phyloP scores from a whole-genome alignment of 2,888 invertebrate species.

The Pediacus dermestoides region DNA sequence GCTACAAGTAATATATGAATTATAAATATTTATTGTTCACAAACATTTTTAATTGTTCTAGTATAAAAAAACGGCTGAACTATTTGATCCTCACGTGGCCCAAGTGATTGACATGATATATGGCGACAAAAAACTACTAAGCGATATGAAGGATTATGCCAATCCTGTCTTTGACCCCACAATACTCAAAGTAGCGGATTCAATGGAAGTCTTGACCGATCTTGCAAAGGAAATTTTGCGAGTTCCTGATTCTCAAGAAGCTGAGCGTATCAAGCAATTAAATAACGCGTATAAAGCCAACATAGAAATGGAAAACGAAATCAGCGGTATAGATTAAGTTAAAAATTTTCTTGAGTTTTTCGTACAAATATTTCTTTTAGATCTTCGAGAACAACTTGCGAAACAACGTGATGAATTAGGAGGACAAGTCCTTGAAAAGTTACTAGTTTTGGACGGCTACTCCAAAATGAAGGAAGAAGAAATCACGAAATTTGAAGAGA shows the following conservation, averaged over 20 bases:
- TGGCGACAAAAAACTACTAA: neutral
- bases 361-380: conserved; percentile 16
- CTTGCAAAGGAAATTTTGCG: neutral
- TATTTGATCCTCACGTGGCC: conserved; percentile 1
- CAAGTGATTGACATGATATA: conserved; percentile 1
- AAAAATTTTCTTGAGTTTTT: neutral
- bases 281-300: neutral
- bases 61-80: neutral
- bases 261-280: neutral
- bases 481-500: conserved; percentile 27
- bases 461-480: conserved; percentile 29
- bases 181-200: neutral
- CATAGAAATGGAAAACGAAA: neutral
- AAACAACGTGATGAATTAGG: conserved; percentile 34
- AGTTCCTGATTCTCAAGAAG: neutral
- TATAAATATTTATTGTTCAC: conserved; percentile 1
- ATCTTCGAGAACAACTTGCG: conserved; percentile 31
- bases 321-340: no score
- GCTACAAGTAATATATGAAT: neutral
- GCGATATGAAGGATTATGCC: neutral
- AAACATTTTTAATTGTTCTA: neutral
- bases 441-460: conserved; percentile 27
- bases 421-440: conserved; percentile 31
- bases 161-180: neutral
- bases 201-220: neutral